Conservation (phyloP, 2,888 invertebrate species). For the Phyllotreta striolata region DNA sequence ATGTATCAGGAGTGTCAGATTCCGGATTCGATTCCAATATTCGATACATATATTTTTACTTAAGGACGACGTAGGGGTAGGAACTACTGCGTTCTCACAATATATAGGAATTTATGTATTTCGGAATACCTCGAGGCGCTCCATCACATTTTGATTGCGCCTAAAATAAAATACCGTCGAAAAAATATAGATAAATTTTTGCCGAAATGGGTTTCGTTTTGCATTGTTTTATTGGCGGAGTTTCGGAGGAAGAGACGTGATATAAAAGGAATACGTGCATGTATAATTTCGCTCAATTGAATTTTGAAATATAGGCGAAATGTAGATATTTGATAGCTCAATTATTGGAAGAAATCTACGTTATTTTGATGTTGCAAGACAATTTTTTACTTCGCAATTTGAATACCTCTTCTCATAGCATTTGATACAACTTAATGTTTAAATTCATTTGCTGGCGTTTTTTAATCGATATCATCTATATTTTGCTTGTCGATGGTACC, state of each 20-base stretch:
- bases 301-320: conserved; percentile 24
- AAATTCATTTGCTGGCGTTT: background rate
- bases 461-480: too few species aligned
- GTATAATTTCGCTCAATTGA: conserved; percentile 23
- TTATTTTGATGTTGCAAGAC: background rate
- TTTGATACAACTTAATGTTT: too few species aligned
- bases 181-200: conserved; percentile 43
- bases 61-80: conserved; percentile 58
- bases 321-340: conserved; percentile 13
- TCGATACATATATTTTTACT: conserved; percentile 63
- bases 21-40: conserved; percentile 60
- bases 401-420: too few species aligned
- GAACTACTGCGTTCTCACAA: conserved; percentile 51
- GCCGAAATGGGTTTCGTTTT: conserved; percentile 40
- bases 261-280: conserved; percentile 10
- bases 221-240: conserved; percentile 41
- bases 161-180: conserved; percentile 48
- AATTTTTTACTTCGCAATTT: conserved; percentile 1
- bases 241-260: conserved; percentile 23
- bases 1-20: conserved; percentile 59
- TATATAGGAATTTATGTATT: conserved; percentile 62
- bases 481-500: too few species aligned
- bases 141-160: conserved; percentile 60
- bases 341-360: conserved; percentile 6
- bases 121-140: conserved; percentile 60